These are phyloP conservation scores for Monomorium pharaonis DNA, from an alignment of 1,140 invertebrate species.

Conservation along the genomic window DNA sequence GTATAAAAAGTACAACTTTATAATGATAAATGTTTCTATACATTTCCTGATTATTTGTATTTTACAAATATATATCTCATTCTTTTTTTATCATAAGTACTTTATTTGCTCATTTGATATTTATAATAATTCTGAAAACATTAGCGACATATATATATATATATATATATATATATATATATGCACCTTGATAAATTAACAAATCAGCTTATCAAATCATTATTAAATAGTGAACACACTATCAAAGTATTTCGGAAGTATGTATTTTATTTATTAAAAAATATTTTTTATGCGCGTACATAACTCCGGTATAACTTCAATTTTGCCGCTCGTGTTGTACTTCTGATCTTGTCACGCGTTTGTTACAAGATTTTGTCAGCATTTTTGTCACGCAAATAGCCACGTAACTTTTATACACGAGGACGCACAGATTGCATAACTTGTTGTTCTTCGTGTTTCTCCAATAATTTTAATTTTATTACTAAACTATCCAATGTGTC, in stretches of 20 bases:
- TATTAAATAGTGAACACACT: not conserved
- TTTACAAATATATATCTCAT: not conserved
- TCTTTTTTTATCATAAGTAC: too few species aligned
- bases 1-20: not conserved
- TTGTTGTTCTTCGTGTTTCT: slow-evolving; percentile 5
- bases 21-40: not conserved
- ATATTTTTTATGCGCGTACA: not conserved
- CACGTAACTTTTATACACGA: slow-evolving; percentile 33
- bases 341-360: slow-evolving; percentile 8
- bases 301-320: not conserved
- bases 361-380: slow-evolving; percentile 34
- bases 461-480: slow-evolving; percentile 21
- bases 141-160: too few species aligned
- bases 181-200: not conserved
- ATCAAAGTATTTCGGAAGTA: not conserved
- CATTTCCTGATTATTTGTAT: not conserved
- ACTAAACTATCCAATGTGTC: not conserved
- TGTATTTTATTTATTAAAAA: not conserved
- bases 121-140: not conserved
- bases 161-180: too few species aligned
- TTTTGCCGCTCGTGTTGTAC: not conserved
- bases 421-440: slow-evolving; percentile 3
- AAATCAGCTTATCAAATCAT: not conserved
- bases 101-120: not conserved
- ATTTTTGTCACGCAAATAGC: slow-evolving; percentile 34